A percentile compares a stretch with the other conserved stretches of the same genome.
Conservation (phyloP, 2,113 vertebrate species). For the Oryzias curvinotus region DNA sequence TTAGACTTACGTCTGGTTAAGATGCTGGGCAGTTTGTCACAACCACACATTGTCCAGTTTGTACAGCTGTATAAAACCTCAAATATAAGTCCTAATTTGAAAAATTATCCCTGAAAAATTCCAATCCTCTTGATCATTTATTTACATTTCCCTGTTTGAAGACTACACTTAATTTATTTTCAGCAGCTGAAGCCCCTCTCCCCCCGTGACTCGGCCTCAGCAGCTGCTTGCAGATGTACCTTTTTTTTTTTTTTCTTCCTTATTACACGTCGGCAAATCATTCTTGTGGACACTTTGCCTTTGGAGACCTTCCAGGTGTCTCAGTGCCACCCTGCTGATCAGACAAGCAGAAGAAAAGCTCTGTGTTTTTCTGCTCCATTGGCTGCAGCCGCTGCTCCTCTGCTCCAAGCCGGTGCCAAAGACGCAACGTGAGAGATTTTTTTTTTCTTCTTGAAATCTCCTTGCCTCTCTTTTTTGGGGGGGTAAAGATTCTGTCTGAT, state of each 20-base stretch:
- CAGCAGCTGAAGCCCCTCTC: slow-evolving; percentile 21
- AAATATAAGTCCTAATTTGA: no score
- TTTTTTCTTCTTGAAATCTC: neutral
- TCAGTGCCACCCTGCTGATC: slow-evolving; percentile 63
- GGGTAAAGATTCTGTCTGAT: neutral
- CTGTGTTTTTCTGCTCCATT: slow-evolving; percentile 84
- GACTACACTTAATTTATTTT: neutral
- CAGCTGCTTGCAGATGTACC: slow-evolving; percentile 67
- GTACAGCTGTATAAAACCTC: no score
- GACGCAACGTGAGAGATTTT: slow-evolving; percentile 1
- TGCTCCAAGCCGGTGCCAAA: slow-evolving; percentile 72
- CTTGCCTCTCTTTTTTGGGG: no score
- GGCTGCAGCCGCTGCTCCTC: slow-evolving; percentile 77
- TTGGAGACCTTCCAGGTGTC: slow-evolving; percentile 77
- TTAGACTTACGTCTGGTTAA: no score
- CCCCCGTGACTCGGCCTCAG: slow-evolving; percentile 13
- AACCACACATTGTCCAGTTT: no score
- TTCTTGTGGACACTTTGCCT: slow-evolving; percentile 31
- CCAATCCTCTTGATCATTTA: neutral
- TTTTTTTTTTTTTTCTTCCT: slow-evolving; percentile 76
- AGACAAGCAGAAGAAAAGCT: slow-evolving; percentile 82
- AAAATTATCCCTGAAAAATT: no score
- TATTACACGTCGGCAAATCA: slow-evolving; percentile 72
- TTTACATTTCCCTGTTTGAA: neutral
- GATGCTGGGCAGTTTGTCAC: no score